These are phyloP conservation scores for Syrista parreyssii DNA, from an alignment of 2,888 invertebrate genomes.

Conservation along the genomic window DNA sequence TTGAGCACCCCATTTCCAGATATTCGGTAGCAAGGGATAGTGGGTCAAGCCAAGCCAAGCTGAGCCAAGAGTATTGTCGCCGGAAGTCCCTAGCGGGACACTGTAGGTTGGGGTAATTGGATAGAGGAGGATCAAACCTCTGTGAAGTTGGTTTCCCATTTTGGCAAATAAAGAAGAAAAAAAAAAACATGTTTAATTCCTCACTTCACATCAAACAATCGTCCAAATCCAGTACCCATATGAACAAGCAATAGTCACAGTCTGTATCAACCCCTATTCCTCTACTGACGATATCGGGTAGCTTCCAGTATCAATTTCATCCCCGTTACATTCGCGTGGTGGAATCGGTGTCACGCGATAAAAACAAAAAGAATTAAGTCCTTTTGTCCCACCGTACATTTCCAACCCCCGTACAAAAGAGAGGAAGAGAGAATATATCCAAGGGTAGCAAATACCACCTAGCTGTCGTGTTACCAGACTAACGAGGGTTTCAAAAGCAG, in stretches of 20 bases:
- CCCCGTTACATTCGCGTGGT: neutral
- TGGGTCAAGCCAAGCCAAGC: slow-evolving; percentile 49
- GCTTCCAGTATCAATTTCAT: neutral
- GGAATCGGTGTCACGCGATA: slow-evolving; percentile 29
- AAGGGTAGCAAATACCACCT: neutral
- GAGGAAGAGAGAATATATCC: neutral
- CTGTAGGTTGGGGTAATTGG: slow-evolving; percentile 60
- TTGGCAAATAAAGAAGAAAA: neutral
- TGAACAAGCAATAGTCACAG: neutral
- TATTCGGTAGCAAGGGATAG: slow-evolving; percentile 45
- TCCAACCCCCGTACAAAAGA: neutral
- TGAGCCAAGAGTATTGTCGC: slow-evolving; percentile 49
- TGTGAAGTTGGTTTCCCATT: neutral
- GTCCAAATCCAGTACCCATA: slow-evolving; percentile 13
- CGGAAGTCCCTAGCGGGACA: slow-evolving; percentile 49
- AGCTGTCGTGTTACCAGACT: neutral
- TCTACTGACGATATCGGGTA: neutral
- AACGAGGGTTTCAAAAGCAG: neutral
- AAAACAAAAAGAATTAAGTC: slow-evolving; percentile 12
- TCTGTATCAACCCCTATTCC: neutral
- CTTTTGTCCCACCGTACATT: neutral
- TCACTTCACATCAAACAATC: slow-evolving; percentile 24
- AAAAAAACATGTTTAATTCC: neutral
- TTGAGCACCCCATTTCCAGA: slow-evolving; percentile 51
- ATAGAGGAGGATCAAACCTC: slow-evolving; percentile 52